Percentiles rank a stretch among this genome's conserved stretches.
phyloP scores from a whole-genome alignment of 64 coral and sea anemone genomes.

The Stylophora pistillata region DNA sequence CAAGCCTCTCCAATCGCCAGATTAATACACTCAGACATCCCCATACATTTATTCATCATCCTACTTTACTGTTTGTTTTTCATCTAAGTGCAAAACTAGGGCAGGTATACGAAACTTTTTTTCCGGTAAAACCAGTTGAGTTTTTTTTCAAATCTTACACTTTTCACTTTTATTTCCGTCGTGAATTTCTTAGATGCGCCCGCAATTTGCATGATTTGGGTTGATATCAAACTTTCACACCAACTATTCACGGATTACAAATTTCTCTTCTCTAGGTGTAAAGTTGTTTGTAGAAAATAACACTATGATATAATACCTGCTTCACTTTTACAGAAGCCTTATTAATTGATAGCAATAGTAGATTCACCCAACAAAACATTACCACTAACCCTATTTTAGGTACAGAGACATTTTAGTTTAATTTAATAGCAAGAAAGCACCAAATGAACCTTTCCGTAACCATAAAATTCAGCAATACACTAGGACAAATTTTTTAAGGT shows the following conservation, averaged over 20 bases:
- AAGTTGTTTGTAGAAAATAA: neutral
- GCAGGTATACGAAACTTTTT: neutral
- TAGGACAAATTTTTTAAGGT: neutral
- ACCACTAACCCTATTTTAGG: neutral
- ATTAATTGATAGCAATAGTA: slow-evolving; percentile 14
- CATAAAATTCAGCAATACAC: neutral
- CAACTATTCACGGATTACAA: too few relatives aligned
- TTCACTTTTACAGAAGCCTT: slow-evolving; percentile 9
- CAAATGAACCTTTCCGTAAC: neutral
- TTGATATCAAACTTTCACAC: neutral
- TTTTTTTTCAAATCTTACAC: neutral
- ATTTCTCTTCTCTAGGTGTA: too few relatives aligned
- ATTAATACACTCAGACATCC: slow-evolving; percentile 23
- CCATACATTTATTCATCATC: slow-evolving; percentile 46
- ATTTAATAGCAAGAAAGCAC: neutral
- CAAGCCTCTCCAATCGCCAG: neutral
- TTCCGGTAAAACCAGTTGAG: neutral
- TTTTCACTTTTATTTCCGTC: neutral
- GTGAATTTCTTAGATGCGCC: too few relatives aligned
- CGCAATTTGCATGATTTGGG: neutral
- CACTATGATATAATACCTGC: slow-evolving; percentile 37
- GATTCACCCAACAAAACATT: neutral
- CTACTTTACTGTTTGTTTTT: slow-evolving; percentile 4
- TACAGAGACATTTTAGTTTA: neutral
- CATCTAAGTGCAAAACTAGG: slow-evolving; percentile 14